Evolutionary conservation across 2,888 invertebrate genomes (phyloP).

Genomic region (Drosophila kanekoi): DNA sequence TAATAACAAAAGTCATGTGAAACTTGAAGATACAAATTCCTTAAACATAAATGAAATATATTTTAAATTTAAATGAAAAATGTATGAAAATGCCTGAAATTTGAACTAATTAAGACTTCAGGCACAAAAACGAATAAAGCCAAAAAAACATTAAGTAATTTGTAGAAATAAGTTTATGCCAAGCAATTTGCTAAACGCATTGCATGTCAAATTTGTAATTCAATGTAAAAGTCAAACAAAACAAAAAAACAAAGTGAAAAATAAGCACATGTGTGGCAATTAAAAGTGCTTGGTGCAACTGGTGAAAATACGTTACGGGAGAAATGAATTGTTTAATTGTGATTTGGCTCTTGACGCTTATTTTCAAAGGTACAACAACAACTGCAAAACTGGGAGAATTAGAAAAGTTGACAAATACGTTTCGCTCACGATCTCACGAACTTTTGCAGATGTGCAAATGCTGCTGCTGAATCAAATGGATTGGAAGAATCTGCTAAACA

Average conservation of each 20-base stretch:
- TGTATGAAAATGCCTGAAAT: neutral
- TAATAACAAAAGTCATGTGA: too few species aligned
- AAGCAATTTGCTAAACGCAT: neutral
- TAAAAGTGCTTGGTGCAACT: constrained; percentile 18
- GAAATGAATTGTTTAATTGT: constrained; percentile 66
- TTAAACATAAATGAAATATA: neutral
- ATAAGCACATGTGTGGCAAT: constrained; percentile 13
- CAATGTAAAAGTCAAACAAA: too few species aligned
- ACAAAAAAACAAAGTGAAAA: neutral
- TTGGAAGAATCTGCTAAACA: constrained; percentile 80
- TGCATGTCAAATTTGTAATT: constrained; percentile 4
- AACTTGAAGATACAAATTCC: too few species aligned
- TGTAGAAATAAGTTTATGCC: neutral
- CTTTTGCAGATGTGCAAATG: constrained; percentile 71
- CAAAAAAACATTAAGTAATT: neutral
- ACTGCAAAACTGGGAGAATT: constrained; percentile 8
- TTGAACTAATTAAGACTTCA: neutral
- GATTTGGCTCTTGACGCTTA: constrained; percentile 56
- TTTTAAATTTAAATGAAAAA: neutral
- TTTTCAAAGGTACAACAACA: constrained; percentile 64
- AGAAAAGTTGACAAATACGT: constrained; percentile 19
- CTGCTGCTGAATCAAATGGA: constrained; percentile 79
- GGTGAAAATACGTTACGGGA: constrained; percentile 23
- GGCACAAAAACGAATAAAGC: neutral
- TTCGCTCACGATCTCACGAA: constrained; percentile 46